A percentile compares a stretch with the other conserved stretches of the same genome.
Conservation (phyloP, 2,113 vertebrate species). For the Pituophis catenifer region DNA sequence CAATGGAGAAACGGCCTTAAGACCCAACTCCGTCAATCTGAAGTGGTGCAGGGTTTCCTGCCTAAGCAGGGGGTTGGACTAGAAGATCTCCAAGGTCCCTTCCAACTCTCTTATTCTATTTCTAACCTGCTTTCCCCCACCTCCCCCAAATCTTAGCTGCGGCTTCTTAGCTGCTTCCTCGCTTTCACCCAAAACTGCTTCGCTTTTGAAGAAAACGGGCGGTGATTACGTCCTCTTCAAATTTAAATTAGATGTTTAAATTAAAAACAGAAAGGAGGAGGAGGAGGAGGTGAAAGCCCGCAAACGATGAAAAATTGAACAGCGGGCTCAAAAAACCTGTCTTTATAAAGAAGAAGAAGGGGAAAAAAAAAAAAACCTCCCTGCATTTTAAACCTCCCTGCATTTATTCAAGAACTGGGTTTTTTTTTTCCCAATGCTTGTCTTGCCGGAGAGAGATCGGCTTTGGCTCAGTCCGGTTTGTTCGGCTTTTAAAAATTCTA, state of each 20-base stretch:
- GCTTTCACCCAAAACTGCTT: neutral
- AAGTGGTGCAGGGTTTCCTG: too few species aligned
- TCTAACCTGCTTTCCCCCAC: neutral
- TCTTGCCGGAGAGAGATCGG: neutral
- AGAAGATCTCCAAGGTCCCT: too few species aligned
- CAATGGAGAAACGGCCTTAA: neutral
- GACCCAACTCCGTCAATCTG: neutral
- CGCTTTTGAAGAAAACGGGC: slow-evolving; percentile 16
- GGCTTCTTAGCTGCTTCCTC: neutral
- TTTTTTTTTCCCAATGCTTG: neutral
- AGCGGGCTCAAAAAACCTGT: neutral
- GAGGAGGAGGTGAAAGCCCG: neutral
- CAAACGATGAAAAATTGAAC: slow-evolving; percentile 22
- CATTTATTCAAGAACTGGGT: neutral
- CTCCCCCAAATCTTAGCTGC: fast-evolving
- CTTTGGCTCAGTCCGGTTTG: neutral
- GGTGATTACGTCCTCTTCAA: slow-evolving; percentile 33
- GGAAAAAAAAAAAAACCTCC: neutral
- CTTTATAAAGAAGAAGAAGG: neutral
- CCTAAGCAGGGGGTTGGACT: too few species aligned
- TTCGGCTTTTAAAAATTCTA: neutral
- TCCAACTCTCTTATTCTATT: too few species aligned
- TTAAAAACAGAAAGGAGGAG: neutral
- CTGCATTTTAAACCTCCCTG: neutral
- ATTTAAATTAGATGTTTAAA: slow-evolving; percentile 31